A percentile compares a stretch with the other conserved stretches of the same genome.
These are phyloP conservation scores for Steatornis caripensis DNA, from an alignment of 2,113 vertebrate species.

Conservation along the genomic window DNA sequence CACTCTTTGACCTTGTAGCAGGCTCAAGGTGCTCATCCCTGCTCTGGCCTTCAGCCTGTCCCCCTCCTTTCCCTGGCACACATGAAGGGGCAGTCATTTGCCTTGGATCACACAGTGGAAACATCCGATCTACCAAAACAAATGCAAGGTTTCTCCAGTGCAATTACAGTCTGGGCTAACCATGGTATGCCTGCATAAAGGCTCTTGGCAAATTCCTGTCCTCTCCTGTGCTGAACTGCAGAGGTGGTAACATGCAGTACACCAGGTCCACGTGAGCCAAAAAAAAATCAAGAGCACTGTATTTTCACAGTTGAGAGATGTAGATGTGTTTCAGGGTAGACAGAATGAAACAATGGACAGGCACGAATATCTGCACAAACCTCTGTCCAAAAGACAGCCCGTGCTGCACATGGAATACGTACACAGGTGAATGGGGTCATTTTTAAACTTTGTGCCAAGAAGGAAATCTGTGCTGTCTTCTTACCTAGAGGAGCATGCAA, in stretches of 20 bases:
- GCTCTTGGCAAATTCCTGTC: background rate
- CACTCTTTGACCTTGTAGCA: background rate
- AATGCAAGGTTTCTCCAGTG: background rate
- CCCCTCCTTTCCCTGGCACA: background rate
- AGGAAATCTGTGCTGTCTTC: background rate
- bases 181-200: rapidly evolving
- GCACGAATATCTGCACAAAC: rapidly evolving
- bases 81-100: background rate
- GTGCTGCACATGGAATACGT: background rate
- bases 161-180: background rate
- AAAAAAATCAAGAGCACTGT: background rate
- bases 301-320: background rate
- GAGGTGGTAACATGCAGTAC: background rate
- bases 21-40: background rate
- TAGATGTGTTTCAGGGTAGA: background rate
- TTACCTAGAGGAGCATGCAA: constrained; percentile 12
- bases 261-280: background rate
- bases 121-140: background rate
- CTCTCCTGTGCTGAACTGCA: background rate
- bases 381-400: background rate
- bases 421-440: rapidly evolving
- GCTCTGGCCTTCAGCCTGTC: background rate
- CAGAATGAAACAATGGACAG: background rate
- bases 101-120: background rate
- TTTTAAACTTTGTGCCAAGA: background rate